These are phyloP conservation scores for Camelus bactrianus DNA, from an alignment of 2,113 vertebrate genomes.

Conservation along the genomic window DNA sequence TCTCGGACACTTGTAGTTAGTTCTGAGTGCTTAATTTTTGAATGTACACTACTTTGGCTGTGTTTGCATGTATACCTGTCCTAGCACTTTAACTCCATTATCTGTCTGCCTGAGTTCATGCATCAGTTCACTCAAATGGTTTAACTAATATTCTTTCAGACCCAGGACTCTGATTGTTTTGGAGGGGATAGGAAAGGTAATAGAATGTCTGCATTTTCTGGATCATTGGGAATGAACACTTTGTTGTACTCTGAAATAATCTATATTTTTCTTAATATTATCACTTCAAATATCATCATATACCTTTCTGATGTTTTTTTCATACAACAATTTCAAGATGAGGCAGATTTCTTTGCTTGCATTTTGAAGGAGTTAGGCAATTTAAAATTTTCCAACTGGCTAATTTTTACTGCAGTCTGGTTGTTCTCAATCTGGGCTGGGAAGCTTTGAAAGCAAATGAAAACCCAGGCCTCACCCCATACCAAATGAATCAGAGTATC, in stretches of 20 bases:
- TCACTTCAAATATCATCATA: not conserved
- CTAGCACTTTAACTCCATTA: not conserved
- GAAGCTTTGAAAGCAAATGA: conserved; percentile 7
- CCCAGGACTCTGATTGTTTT: not conserved
- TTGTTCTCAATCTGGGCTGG: conserved; percentile 33
- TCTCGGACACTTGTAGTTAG: conserved; percentile 33
- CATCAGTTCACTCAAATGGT: not conserved
- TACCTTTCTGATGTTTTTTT: conserved; percentile 6
- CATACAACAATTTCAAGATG: not conserved
- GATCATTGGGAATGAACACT: not conserved
- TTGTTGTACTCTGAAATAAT: not conserved
- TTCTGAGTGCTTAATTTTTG: not conserved
- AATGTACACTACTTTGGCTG: not conserved
- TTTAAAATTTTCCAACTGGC: conserved; percentile 55
- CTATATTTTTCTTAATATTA: not conserved
- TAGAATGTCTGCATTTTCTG: not conserved
- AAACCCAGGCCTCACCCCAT: not conserved
- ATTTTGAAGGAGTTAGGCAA: conserved; percentile 23
- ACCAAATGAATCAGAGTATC: not conserved
- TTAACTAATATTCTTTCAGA: not conserved
- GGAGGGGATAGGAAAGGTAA: not conserved
- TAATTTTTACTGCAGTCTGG: conserved; percentile 64
- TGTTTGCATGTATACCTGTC: not conserved
- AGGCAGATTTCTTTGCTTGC: conserved; percentile 3
- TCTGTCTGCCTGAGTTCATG: not conserved